Evolutionary conservation across 1,140 invertebrate species (phyloP), one percentile per base, ranked within the genome.

Genomic region (Acromyrmex heyeri): DNA sequence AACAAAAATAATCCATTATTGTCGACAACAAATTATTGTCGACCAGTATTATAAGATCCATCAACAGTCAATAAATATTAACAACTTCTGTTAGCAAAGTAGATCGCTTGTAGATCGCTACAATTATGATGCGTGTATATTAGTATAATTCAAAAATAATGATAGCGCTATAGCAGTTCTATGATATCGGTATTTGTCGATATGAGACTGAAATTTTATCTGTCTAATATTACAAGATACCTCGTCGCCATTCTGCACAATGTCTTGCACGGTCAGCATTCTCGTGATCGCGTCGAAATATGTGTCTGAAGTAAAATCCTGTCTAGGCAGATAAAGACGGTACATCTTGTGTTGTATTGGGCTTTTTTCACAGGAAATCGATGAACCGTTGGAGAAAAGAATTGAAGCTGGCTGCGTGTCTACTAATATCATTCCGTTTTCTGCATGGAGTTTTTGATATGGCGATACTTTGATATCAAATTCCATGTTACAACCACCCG

Each of bases 401-500:
- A 93, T 87, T 72, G 96, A 96, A 1, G 96, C 96, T 30, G 96
- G 95, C 76, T 97, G 96, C 21, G 95, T 96, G 82, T 97, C 96
- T 0, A 98, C 95, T 55, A 91, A 94, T 5, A 97, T 95, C 53
- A 96, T 95, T n/a, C 95, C 93, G 65, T 95, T 90, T 50, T 92
- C 95, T 53, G 96, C 95, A 2, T 82, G 87, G 0, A 97, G 89
- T 50, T 94, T 94, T 88, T 97, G 95, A 91, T 96, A 98, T 10
- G 97, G 97, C 24, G 97, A 96, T 83, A 96, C 96, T 90, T 96
- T 94, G n/a, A 96, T 93, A 61, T 96, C 93, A 88, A 96, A 97
- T 90, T 97, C 96, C 95, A 97, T 96, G 88, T 97, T 98, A 91
- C 97, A 98, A 48, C 97, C 97, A 83, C 97, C 97, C 61, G 97